phyloP scores from a whole-genome alignment of 1,140 invertebrate species.

The Idris sp. region DNA sequence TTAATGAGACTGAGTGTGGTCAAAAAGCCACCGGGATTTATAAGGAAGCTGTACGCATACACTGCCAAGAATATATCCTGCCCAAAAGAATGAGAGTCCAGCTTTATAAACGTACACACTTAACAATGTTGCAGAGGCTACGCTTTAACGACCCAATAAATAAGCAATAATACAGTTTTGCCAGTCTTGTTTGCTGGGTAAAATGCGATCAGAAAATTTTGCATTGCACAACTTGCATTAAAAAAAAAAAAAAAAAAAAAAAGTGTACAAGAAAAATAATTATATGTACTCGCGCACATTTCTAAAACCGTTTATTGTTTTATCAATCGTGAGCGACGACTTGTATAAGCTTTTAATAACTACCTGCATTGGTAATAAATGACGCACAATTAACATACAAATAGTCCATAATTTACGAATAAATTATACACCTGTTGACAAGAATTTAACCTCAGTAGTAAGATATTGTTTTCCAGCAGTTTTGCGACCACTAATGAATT shows the following conservation, averaged over 20 bases:
- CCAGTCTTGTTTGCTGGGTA: too few relatives aligned
- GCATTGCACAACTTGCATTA: constrained; percentile 18
- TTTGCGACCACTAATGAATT: constrained; percentile 49
- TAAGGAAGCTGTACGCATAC: constrained; percentile 22
- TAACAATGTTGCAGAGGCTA: too few relatives aligned
- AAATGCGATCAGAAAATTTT: too few relatives aligned
- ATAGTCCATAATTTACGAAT: constrained; percentile 56
- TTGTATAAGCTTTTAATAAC: constrained; percentile 47
- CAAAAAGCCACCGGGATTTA: constrained; percentile 28
- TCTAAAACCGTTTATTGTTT: constrained; percentile 29
- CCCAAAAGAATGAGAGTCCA: too few relatives aligned
- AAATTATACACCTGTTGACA: constrained; percentile 60
- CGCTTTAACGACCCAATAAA: constrained; percentile 58
- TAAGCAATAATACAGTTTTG: constrained; percentile 49
- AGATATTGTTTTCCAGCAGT: constrained; percentile 36
- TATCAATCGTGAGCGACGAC: constrained; percentile 21
- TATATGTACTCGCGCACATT: too few relatives aligned
- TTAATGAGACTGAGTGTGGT: constrained; percentile 1
- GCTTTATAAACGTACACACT: too few relatives aligned
- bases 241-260: constrained; percentile 32
- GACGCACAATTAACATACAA: constrained; percentile 53
- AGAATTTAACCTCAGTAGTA: constrained; percentile 56
- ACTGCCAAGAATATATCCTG: too few relatives aligned
- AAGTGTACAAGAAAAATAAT: too few relatives aligned
- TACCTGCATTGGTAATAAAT: constrained; percentile 40